Evolutionary conservation across 2,113 vertebrate species (phyloP).

Genomic region (Fregata magnificens): DNA sequence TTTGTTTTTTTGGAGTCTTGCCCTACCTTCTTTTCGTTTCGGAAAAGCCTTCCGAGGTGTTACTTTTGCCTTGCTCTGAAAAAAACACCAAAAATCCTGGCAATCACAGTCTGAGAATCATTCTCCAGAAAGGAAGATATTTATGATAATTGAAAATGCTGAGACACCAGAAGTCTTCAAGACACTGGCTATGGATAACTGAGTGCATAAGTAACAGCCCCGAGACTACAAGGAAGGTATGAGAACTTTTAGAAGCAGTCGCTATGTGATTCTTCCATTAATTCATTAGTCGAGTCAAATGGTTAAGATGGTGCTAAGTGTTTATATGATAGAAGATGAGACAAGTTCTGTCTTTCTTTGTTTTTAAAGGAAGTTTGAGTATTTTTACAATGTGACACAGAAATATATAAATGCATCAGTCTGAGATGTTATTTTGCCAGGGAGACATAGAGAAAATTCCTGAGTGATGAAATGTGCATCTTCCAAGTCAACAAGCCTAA

Average conservation of each 20-base stretch:
- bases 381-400: not conserved
- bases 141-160: not conserved
- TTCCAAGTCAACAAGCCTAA: not conserved
- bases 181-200: not conserved
- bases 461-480: not conserved
- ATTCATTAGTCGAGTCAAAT: not conserved
- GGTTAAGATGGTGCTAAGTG: not conserved
- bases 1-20: constrained; percentile 44
- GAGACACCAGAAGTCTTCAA: not conserved
- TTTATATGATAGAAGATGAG: not conserved
- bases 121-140: not conserved
- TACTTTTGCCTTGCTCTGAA: not conserved
- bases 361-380: not conserved
- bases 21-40: constrained; percentile 6
- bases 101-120: not conserved
- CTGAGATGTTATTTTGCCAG: not conserved
- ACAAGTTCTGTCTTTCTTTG: not conserved
- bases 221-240: not conserved
- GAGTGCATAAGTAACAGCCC: not conserved
- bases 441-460: not conserved
- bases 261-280: accelerated
- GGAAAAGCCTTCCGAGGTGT: constrained; percentile 32
- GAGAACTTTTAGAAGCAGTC: not conserved
- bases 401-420: not conserved
- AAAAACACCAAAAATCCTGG: not conserved